Evolutionary conservation across 2,888 invertebrate genomes (phyloP), one percentile per base, ranked within the genome.

Genomic region (Zonitis immaculata): DNA sequence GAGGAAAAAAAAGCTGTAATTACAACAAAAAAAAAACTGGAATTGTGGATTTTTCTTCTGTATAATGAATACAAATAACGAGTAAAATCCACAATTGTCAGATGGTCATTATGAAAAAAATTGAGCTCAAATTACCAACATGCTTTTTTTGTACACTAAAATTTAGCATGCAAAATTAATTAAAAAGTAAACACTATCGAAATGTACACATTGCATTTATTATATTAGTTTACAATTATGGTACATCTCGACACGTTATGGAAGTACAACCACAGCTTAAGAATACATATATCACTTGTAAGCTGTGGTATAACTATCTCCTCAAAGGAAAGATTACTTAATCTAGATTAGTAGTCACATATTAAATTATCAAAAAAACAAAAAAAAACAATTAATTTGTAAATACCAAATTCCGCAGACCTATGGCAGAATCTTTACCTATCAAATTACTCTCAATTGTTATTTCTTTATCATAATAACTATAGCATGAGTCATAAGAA

Each of bases 261-360:
- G n/a, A n/a, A n/a, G n/a, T n/a, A n/a, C n/a, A n/a, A n/a, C n/a
- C n/a, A n/a, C n/a, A n/a, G n/a, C n/a, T n/a, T n/a, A n/a, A n/a
- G n/a, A n/a, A n/a, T n/a, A n/a, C n/a, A n/a, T n/a, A n/a, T n/a
- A n/a, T n/a, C n/a, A n/a, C n/a, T n/a, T n/a, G n/a, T n/a, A n/a
- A n/a, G 35, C 16, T 35, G 18, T 43, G 28, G 44, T 59, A 53
- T 60, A 49, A 50, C 53, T 60, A 59, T 57, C 35, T 52, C 54
- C 59, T 61, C 58, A 35, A 35, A 35, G 49, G 42, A 49, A 53
- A 57, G 56, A 59, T 67, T 69, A 69, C 69, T 71, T 72, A 73
- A 63, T 66, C 73, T 74, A 73, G 64, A 66, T 73, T 72, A 73
- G 66, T 73, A n/a, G n/a, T n/a, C 70, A 74, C 71, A 73, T 74